Evolutionary conservation across 2,113 vertebrate species (phyloP), one percentile per base, ranked within the genome.

Genomic region (Stercorarius parasiticus): DNA sequence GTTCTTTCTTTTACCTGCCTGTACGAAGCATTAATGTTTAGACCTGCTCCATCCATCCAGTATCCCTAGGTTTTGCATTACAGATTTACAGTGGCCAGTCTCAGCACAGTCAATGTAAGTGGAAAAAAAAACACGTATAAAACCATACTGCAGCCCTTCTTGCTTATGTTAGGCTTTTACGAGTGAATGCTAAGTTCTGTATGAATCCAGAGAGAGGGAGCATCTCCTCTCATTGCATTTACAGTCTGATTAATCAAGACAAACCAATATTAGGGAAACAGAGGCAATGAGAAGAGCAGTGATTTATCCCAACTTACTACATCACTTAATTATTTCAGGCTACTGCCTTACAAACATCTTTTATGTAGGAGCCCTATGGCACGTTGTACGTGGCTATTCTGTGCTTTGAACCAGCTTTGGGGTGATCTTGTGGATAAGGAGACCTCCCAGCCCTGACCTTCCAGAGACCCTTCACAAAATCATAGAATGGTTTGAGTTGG

Each of bases 371-470:
- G 13, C 12, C 23, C 21, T 47, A 3, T 7, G 9, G 34, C 4
- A 10, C 3, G 0, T n/a, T 19, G 38, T 8, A 10, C 0, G 1
- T 11, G 40, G 9, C 15, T 73, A 5, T 27, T 61, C 17, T 61
- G 49, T 30, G 42, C 27, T 72, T 79, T 50, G 23, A 70, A 42
- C 30, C 14, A 61, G 9, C 16, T 67, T 62, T 34, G 32, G 27
- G 40, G 53, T 34, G 26, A n/a, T 62, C n/a, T 38, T 49, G 22
- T 43, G 27, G 27, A n/a, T 45, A 12, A 19, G 43, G 20, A 21
- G 22, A 14, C 49, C 56, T 36, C 52, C 34, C 47, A 64, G 34
- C 19, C 38, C 61, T 38, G 19, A 22, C 12, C 34, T 61, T 34
- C 30, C 29, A 58, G 5, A 42, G 5, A 19, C 14, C 65, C 26